phyloP scores from a whole-genome alignment of 2,113 vertebrate genomes.

The Lepisosteus oculatus region DNA sequence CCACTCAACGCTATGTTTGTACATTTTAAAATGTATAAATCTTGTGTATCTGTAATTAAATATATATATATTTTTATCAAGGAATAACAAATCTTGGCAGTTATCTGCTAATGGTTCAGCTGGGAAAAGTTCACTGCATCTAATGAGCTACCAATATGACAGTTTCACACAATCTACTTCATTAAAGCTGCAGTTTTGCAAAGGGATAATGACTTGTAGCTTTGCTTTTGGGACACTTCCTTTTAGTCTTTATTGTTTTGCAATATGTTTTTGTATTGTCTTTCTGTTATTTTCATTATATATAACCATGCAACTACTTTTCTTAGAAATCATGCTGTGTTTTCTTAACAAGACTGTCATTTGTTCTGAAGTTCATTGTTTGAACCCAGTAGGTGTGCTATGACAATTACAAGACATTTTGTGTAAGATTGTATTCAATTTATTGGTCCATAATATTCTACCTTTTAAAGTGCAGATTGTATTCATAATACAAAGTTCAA shows the following conservation, averaged over 20 bases:
- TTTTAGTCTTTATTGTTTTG: conserved; percentile 51
- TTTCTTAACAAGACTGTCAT: not conserved
- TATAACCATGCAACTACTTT: not conserved
- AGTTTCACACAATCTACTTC: conserved; percentile 60
- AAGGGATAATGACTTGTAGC: conserved; percentile 48
- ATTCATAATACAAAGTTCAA: not conserved
- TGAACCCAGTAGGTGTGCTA: not conserved
- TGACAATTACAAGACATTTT: not conserved
- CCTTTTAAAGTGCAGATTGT: not conserved
- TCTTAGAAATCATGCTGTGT: not conserved
- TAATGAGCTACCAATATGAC: conserved; percentile 66
- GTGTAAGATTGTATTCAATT: not conserved
- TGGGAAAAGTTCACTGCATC: conserved; percentile 53
- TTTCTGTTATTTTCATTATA: conserved; percentile 9
- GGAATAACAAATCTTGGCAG: conserved; percentile 57
- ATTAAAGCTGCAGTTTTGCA: conserved; percentile 58
- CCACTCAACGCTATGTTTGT: not conserved
- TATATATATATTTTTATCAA: conserved; percentile 57
- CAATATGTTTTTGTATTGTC: not conserved
- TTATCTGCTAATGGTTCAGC: conserved; percentile 56
- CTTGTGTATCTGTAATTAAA: conserved; percentile 47
- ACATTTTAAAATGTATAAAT: not conserved
- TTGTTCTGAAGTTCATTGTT: conserved; percentile 4
- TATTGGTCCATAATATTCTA: not conserved
- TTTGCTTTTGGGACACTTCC: conserved; percentile 56